Evolutionary conservation across 2,888 invertebrate species (phyloP).

Genomic region (Laspeyria flexula): DNA sequence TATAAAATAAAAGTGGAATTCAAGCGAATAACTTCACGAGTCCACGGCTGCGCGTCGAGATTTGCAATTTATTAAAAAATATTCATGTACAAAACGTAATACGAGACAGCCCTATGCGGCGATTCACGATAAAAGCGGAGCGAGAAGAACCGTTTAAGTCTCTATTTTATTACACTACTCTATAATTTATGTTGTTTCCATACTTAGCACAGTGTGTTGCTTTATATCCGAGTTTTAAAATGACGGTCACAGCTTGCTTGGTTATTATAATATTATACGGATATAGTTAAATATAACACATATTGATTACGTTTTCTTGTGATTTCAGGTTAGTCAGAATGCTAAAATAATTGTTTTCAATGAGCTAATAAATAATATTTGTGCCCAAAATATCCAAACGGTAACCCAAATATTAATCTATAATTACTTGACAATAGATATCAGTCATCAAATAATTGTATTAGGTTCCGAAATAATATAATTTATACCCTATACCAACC

Average conservation of each 20-base stretch:
- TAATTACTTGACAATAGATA: too few species aligned
- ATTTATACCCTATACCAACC: too few species aligned
- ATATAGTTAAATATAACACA: not conserved
- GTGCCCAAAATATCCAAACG: too few species aligned
- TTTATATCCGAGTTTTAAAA: constrained; percentile 9
- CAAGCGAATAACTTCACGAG: constrained; percentile 5
- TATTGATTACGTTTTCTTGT: too few species aligned
- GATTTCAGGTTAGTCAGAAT: too few species aligned
- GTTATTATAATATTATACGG: not conserved
- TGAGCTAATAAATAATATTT: too few species aligned
- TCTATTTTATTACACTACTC: constrained; percentile 56
- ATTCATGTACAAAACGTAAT: constrained; percentile 10
- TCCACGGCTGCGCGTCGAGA: not conserved
- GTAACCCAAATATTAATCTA: too few species aligned
- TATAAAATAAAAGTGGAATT: constrained; percentile 11
- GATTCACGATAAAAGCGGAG: constrained; percentile 50
- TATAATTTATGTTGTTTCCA: constrained; percentile 50
- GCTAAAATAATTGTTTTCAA: too few species aligned
- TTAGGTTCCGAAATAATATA: too few species aligned
- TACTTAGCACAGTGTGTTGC: constrained; percentile 19
- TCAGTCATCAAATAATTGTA: too few species aligned
- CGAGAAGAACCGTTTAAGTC: constrained; percentile 60
- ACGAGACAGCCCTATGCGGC: constrained; percentile 47
- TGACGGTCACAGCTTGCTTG: not conserved
- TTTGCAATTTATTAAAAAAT: constrained; percentile 36